Conservation (phyloP, 2,113 vertebrate genomes). For the Dipodomys stephensi region DNA sequence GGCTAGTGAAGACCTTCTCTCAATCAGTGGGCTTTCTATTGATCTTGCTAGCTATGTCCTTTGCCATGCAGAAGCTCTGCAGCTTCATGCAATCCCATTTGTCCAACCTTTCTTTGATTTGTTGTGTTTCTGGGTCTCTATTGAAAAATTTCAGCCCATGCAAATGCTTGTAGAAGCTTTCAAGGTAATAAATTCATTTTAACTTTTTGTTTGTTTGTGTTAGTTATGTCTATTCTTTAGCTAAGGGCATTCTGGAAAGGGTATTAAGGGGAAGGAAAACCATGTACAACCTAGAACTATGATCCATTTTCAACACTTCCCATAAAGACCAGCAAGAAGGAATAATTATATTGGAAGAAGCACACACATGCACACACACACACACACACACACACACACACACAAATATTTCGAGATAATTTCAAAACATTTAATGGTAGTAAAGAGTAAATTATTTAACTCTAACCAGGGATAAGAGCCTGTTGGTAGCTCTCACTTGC, state of each 20-base stretch:
- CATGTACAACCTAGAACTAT: conserved; percentile 19
- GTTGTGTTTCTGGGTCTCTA: too few species aligned
- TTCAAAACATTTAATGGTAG: conserved; percentile 78
- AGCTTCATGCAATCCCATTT: too few species aligned
- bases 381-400: background rate
- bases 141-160: too few species aligned
- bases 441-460: conserved; percentile 82
- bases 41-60: too few species aligned
- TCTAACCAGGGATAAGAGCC: conserved; percentile 71
- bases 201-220: background rate
- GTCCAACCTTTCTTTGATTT: too few species aligned
- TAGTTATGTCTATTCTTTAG: conserved; percentile 39
- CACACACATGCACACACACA: background rate
- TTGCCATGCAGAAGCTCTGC: too few species aligned
- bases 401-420: conserved; percentile 53
- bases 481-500: conserved; percentile 80
- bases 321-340: conserved; percentile 25
- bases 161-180: background rate
- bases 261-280: conserved; percentile 16
- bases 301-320: conserved; percentile 54
- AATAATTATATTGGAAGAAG: conserved; percentile 66
- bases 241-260: conserved; percentile 57
- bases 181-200: background rate
- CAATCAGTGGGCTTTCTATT: too few species aligned
- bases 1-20: too few species aligned